These are phyloP conservation scores for Ditula angustiorana DNA, from an alignment of 2,888 invertebrate genomes.

Conservation along the genomic window DNA sequence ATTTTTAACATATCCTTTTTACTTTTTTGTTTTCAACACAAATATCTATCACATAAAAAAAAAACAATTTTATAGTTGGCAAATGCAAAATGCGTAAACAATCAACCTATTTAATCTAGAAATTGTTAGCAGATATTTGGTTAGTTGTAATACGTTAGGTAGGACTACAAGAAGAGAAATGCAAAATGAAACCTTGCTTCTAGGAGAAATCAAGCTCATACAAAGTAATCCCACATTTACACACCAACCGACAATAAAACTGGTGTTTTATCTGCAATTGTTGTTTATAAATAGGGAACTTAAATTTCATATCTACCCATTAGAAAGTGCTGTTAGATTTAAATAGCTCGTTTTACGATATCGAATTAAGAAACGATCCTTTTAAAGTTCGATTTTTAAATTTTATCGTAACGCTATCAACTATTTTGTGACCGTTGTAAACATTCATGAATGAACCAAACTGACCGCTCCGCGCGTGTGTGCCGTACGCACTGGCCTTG, in stretches of 20 bases:
- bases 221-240: not conserved
- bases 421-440: constrained; percentile 70
- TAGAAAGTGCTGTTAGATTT: constrained; percentile 6
- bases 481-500: constrained; percentile 51
- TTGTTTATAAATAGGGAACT: not conserved
- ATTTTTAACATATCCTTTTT: no score
- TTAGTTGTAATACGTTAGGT: not conserved
- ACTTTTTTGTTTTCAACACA: no score
- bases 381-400: constrained; percentile 23
- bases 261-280: not conserved
- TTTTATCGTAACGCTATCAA: constrained; percentile 50
- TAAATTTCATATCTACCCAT: not conserved
- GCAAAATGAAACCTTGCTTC: not conserved
- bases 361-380: constrained; percentile 3
- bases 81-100: no score
- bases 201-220: not conserved
- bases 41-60: no score
- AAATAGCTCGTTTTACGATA: constrained; percentile 2
- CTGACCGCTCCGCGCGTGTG: constrained; percentile 63
- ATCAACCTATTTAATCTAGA: no score
- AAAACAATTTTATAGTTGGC: no score
- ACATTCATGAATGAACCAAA: constrained; percentile 80
- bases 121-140: no score
- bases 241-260: not conserved
- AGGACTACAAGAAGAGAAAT: not conserved